Evolutionary conservation across 23 tunicate genomes (phyloP).

Genomic region (Diplosoma virens): DNA sequence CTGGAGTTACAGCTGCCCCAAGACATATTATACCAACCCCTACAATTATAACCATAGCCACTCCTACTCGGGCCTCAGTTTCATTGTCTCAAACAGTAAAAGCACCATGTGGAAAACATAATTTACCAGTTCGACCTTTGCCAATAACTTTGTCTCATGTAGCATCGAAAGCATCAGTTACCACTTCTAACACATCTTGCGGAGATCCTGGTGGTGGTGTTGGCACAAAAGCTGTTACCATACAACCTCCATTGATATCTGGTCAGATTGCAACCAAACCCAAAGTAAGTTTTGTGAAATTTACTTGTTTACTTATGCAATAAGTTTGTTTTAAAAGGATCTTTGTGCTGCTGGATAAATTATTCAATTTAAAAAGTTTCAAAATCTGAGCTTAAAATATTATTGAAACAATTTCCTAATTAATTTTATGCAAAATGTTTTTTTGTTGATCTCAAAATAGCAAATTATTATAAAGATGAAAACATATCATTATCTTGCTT

Average conservation of each 20-base stretch:
- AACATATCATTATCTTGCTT: no score
- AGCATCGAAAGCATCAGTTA: slow-evolving; percentile 12
- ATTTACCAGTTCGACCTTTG: slow-evolving; percentile 38
- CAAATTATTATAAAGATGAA: no score
- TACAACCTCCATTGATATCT: background rate
- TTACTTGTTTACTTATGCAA: background rate
- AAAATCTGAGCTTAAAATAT: no score
- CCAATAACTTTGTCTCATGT: slow-evolving; percentile 39
- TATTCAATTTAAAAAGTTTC: no score
- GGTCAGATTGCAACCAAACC: background rate
- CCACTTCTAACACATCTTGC: slow-evolving; percentile 31
- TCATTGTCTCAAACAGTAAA: slow-evolving; percentile 21
- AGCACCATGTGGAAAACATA: slow-evolving; percentile 41
- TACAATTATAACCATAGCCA: slow-evolving; percentile 20
- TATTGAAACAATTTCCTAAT: no score
- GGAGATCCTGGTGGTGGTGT: slow-evolving; percentile 53
- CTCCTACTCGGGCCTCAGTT: slow-evolving; percentile 14
- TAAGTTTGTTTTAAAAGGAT: background rate
- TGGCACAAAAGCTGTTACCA: slow-evolving; percentile 20
- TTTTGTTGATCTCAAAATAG: no score
- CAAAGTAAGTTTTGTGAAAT: background rate
- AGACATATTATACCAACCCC: slow-evolving; percentile 18
- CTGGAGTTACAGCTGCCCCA: slow-evolving; percentile 16
- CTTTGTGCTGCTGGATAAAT: background rate
- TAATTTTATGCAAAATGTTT: no score